These are phyloP conservation scores for Takifugu bimaculatus DNA, from an alignment of 2,113 vertebrate genomes.

Conservation along the genomic window DNA sequence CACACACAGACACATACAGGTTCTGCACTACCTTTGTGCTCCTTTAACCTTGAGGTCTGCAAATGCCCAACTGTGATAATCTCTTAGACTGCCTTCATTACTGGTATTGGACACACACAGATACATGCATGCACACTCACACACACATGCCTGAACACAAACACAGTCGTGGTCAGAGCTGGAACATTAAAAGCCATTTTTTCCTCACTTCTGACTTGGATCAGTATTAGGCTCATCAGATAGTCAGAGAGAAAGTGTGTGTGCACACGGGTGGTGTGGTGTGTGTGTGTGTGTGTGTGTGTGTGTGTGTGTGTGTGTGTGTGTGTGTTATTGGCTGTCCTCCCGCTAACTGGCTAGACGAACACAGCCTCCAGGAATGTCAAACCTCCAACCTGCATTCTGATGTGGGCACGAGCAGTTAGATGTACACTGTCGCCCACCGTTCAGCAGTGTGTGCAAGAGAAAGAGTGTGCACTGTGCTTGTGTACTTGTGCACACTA, in stretches of 20 bases:
- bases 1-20: slow-evolving; percentile 28
- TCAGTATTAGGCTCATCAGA: slow-evolving; percentile 69
- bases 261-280: slow-evolving; percentile 13
- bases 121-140: slow-evolving; percentile 35
- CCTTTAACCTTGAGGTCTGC: slow-evolving; percentile 73
- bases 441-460: slow-evolving; percentile 15
- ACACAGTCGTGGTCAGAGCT: slow-evolving; percentile 27
- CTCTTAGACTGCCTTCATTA: slow-evolving; percentile 70
- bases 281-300: slow-evolving; percentile 49
- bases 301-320: slow-evolving; percentile 32
- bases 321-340: slow-evolving; percentile 69
- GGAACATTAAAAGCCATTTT: slow-evolving; percentile 53
- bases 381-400: slow-evolving; percentile 76
- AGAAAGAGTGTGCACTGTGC: slow-evolving; percentile 1
- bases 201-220: slow-evolving; percentile 64
- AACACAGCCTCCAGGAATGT: slow-evolving; percentile 76
- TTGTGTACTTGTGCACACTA: slow-evolving; percentile 14
- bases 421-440: slow-evolving; percentile 44
- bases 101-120: slow-evolving; percentile 56
- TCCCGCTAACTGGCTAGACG: slow-evolving; percentile 72
- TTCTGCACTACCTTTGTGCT: slow-evolving; percentile 61
- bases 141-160: slow-evolving; percentile 34
- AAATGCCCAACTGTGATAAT: slow-evolving; percentile 68
- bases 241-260: slow-evolving; percentile 41
- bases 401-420: slow-evolving; percentile 70